Evolutionary conservation across 1,140 invertebrate genomes (phyloP).

Genomic region (Chelonus insularis): DNA sequence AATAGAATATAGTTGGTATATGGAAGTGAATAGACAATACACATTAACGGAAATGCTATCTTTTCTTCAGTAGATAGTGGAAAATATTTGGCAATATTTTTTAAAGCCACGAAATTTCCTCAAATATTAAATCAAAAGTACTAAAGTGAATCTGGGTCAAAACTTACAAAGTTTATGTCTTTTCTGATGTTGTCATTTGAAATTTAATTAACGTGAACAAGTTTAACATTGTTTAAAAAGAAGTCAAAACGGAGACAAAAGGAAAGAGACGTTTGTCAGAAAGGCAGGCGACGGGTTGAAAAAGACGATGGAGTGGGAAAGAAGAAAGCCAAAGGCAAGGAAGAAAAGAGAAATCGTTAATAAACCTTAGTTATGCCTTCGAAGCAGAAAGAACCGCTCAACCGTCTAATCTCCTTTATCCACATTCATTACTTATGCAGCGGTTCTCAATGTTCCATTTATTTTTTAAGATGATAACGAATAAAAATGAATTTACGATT

Average conservation of each 20-base stretch:
- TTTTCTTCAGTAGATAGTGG: too few species aligned
- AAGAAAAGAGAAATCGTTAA: conserved; percentile 39
- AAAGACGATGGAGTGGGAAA: conserved; percentile 16
- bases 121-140: conserved; percentile 1
- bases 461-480: conserved; percentile 7
- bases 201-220: conserved; percentile 20
- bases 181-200: background rate
- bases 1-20: too few species aligned
- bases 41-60: too few species aligned
- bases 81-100: too few species aligned
- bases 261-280: conserved; percentile 25
- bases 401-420: conserved; percentile 50
- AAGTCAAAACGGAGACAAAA: conserved; percentile 16
- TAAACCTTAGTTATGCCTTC: conserved; percentile 45
- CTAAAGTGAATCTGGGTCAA: conserved; percentile 31
- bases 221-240: conserved; percentile 28
- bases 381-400: conserved; percentile 38
- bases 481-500: conserved; percentile 16
- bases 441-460: conserved; percentile 36
- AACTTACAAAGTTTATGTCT: conserved; percentile 28
- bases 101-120: background rate
- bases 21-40: too few species aligned
- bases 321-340: conserved; percentile 17
- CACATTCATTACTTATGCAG: conserved; percentile 48
- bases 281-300: conserved; percentile 6